A percentile compares a stretch with the other conserved stretches of the same genome.
Evolutionary conservation across 1,140 invertebrate genomes (phyloP).

Genomic region (Cydia fagiglandana): DNA sequence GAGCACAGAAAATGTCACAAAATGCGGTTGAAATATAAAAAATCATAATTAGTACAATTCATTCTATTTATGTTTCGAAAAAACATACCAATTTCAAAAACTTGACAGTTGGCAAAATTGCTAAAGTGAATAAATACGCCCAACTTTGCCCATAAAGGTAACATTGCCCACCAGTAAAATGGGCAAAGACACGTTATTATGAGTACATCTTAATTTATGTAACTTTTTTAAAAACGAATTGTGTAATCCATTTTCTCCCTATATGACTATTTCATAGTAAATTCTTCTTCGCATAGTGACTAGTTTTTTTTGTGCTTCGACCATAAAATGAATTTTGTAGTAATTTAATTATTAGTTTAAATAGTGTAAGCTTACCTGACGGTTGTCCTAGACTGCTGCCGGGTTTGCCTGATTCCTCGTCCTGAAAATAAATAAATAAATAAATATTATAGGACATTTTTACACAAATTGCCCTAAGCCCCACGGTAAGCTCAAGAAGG

Average conservation of each 20-base stretch:
- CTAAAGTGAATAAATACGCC: background rate
- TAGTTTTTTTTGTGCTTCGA: background rate
- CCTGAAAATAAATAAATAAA: too few relatives aligned
- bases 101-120: background rate
- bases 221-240: background rate
- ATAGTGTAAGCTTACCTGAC: slow-evolving; percentile 56
- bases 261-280: background rate
- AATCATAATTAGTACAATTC: too few relatives aligned
- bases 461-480: too few relatives aligned
- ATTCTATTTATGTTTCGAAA: too few relatives aligned
- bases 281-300: background rate
- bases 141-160: too few relatives aligned
- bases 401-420: slow-evolving; percentile 65
- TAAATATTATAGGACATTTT: too few relatives aligned
- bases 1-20: background rate
- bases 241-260: too few relatives aligned
- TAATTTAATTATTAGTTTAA: background rate
- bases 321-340: background rate
- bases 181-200: too few relatives aligned
- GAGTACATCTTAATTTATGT: background rate
- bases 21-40: too few relatives aligned
- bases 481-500: too few relatives aligned
- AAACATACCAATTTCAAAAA: too few relatives aligned
- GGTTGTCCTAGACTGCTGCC: slow-evolving; percentile 67
- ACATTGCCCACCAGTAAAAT: too few relatives aligned